A percentile compares a stretch with the other conserved stretches of the same genome.
Conservation (phyloP, 2,797 vertebrate genomes). For the Anabacerthia variegaticeps region DNA sequence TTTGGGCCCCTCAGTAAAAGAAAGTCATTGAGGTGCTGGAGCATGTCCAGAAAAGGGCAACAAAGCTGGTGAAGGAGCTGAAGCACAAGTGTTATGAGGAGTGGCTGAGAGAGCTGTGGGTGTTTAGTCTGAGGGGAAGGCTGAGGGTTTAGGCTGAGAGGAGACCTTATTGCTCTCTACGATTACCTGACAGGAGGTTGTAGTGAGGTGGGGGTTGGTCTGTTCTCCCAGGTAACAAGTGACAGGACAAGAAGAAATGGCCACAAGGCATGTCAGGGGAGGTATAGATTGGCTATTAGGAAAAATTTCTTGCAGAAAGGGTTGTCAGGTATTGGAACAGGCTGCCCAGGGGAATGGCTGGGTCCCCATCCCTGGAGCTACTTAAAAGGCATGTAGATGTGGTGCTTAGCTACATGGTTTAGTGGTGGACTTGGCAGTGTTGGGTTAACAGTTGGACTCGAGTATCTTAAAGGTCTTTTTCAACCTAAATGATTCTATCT, state of each 20-base stretch:
- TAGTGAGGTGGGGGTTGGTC: rapidly evolving
- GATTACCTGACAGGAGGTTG: neutral
- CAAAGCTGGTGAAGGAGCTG: neutral
- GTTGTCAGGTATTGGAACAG: neutral
- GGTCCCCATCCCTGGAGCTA: neutral
- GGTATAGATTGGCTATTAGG: neutral
- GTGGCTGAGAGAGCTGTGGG: neutral
- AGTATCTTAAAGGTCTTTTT: neutral
- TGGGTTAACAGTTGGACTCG: neutral
- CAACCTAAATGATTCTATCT: neutral
- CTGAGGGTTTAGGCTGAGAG: neutral
- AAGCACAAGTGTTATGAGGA: neutral
- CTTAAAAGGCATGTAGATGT: neutral
- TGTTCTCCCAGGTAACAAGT: neutral
- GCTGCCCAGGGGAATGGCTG: neutral
- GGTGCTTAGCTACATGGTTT: rapidly evolving
- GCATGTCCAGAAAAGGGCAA: rapidly evolving
- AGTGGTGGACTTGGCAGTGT: neutral
- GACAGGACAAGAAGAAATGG: neutral
- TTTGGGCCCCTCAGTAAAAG: neutral
- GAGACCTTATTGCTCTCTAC: neutral
- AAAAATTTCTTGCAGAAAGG: neutral
- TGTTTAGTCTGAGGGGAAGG: neutral
- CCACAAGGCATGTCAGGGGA: neutral
- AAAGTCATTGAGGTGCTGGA: neutral